phyloP scores from a whole-genome alignment of 2,888 invertebrate species.

The Drosophila histrio region DNA sequence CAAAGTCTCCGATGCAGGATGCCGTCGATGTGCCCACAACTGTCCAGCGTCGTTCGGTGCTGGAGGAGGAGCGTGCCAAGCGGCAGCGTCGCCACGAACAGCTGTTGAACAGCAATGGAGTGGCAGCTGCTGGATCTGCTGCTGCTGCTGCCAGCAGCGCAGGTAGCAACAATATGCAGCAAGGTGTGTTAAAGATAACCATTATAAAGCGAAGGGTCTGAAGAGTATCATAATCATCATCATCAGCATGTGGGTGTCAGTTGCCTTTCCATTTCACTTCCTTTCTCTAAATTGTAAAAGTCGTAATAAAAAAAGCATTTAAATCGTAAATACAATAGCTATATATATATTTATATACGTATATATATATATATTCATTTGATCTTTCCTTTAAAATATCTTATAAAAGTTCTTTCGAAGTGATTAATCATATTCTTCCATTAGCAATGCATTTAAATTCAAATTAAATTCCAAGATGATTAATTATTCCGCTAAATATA shows the following conservation, averaged over 20 bases:
- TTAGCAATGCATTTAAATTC: too few relatives aligned
- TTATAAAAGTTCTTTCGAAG: too few relatives aligned
- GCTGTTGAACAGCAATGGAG: constrained; percentile 62
- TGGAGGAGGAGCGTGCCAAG: constrained; percentile 83
- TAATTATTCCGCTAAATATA: too few relatives aligned
- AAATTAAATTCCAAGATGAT: too few relatives aligned
- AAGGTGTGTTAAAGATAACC: constrained; percentile 66
- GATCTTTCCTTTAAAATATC: too few relatives aligned
- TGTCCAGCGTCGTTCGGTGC: constrained; percentile 80
- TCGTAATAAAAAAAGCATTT: neutral
- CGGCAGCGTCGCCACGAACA: constrained; percentile 82
- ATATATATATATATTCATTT: too few relatives aligned
- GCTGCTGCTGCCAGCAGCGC: constrained; percentile 37
- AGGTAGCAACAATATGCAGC: constrained; percentile 44
- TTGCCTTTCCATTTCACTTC: neutral
- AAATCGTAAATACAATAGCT: too few relatives aligned
- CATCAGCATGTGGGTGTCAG: neutral
- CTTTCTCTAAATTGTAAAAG: neutral
- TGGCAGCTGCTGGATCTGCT: constrained; percentile 13
- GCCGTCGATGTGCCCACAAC: constrained; percentile 79
- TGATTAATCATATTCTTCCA: too few relatives aligned
- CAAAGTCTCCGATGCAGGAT: constrained; percentile 83
- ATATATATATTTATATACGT: too few relatives aligned
- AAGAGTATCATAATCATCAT: neutral
- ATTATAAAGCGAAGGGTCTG: constrained; percentile 39